These are phyloP conservation scores for Bubalus kerabau DNA, from an alignment of 2,113 vertebrate species.

Conservation along the genomic window DNA sequence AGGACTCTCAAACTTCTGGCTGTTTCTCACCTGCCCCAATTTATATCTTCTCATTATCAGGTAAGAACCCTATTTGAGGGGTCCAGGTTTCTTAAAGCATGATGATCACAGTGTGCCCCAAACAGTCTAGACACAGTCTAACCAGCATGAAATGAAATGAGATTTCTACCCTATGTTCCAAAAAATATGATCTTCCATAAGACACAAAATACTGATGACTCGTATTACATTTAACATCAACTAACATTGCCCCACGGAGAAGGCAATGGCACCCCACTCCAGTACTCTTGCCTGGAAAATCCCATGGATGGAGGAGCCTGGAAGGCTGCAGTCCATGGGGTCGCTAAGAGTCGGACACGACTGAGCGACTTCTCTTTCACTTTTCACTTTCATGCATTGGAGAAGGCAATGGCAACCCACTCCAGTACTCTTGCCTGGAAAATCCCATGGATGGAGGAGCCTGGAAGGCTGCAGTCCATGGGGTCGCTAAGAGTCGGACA, in stretches of 20 bases:
- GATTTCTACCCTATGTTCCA: neutral
- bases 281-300: too few species aligned
- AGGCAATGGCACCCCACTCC: too few species aligned
- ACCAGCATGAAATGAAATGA: neutral
- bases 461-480: too few species aligned
- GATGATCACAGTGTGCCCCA: neutral
- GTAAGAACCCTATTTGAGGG: neutral
- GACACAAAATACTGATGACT: neutral
- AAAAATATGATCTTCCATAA: neutral
- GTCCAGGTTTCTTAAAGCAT: neutral
- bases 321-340: too few species aligned
- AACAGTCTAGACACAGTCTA: neutral
- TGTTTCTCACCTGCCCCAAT: neutral
- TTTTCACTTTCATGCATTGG: too few species aligned
- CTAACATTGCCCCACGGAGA: neutral
- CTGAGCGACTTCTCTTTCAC: too few species aligned
- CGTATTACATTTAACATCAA: neutral
- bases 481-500: too few species aligned
- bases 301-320: too few species aligned
- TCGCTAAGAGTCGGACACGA: too few species aligned
- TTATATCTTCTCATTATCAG: neutral
- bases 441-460: too few species aligned
- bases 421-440: too few species aligned
- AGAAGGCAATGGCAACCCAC: too few species aligned
- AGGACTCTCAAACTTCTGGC: neutral